phyloP scores from a whole-genome alignment of 2,797 vertebrate genomes.

The Neosilurus hyrtlii region DNA sequence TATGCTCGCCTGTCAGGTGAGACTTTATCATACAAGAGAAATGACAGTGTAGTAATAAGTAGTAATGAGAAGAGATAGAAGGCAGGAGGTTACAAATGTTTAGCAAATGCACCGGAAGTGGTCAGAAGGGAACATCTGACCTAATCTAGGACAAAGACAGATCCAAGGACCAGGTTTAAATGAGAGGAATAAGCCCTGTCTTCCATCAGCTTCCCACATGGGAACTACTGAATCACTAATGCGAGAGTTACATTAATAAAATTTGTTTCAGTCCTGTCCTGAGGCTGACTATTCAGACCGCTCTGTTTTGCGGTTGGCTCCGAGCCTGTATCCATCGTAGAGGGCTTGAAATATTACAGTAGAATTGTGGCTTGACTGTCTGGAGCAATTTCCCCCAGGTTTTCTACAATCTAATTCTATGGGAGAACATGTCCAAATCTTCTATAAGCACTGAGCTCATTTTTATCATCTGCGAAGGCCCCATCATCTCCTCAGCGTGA shows the following conservation, averaged over 20 bases:
- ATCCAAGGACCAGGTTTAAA: constrained; percentile 31
- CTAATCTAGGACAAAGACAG: constrained; percentile 42
- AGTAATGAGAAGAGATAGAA: constrained; percentile 60
- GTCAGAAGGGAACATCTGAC: constrained; percentile 42
- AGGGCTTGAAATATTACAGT: constrained; percentile 65
- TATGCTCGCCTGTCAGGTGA: constrained; percentile 64
- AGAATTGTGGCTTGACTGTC: constrained; percentile 67
- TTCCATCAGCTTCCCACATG: constrained; percentile 16
- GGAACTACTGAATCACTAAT: constrained; percentile 24
- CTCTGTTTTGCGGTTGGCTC: constrained; percentile 54
- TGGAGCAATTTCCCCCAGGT: constrained; percentile 67
- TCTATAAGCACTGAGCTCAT: constrained; percentile 65
- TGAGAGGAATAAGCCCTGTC: constrained; percentile 15
- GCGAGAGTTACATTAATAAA: constrained; percentile 36
- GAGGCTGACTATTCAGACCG: constrained; percentile 29
- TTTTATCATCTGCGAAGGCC: constrained; percentile 65
- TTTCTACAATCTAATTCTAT: constrained; percentile 60
- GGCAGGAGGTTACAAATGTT: constrained; percentile 47
- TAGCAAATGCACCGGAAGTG: constrained; percentile 36
- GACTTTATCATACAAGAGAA: constrained; percentile 63
- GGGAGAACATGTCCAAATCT: constrained; percentile 56
- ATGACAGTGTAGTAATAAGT: constrained; percentile 63
- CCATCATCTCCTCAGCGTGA: constrained; percentile 65
- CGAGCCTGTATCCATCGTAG: constrained; percentile 60
- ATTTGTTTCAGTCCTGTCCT: constrained; percentile 40